Percentiles rank a stretch among this genome's conserved stretches.
phyloP scores from a whole-genome alignment of 2,888 invertebrate species.

The Coelogynopora nodosa region DNA sequence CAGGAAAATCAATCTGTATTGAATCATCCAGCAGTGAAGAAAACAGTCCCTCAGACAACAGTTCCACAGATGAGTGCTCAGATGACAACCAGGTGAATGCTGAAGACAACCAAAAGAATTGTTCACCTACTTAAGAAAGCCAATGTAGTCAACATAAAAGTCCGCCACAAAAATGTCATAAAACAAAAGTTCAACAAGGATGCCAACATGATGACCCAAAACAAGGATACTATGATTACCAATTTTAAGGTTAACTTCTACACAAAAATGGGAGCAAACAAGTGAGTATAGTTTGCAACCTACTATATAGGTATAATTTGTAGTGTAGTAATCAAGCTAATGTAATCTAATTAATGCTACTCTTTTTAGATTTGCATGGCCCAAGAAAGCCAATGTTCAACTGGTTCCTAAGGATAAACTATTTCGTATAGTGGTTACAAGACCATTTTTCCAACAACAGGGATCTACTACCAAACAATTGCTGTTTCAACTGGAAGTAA shows the following conservation, averaged over 20 bases:
- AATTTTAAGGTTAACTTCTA: background rate
- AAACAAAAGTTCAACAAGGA: too few relatives aligned
- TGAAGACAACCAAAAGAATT: background rate
- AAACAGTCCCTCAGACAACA: background rate
- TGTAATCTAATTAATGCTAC: too few relatives aligned
- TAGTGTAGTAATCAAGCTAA: too few relatives aligned
- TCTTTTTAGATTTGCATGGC: background rate
- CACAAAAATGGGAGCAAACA: background rate
- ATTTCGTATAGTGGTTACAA: background rate
- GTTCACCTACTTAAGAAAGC: slow-evolving; percentile 2
- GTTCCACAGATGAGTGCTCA: slow-evolving; percentile 3
- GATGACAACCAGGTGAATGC: slow-evolving; percentile 6
- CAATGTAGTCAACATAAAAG: background rate
- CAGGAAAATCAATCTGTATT: slow-evolving; percentile 20
- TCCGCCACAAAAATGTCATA: background rate
- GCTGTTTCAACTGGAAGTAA: background rate
- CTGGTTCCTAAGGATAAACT: background rate
- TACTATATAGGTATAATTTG: too few relatives aligned
- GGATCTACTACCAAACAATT: background rate
- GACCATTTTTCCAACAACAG: background rate
- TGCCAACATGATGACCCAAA: background rate
- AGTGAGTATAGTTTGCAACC: background rate
- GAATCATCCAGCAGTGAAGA: background rate
- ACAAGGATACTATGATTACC: background rate
- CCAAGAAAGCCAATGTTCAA: background rate